Evolutionary conservation across 2,888 invertebrate species (phyloP).

Genomic region (Drosophila cognata): DNA sequence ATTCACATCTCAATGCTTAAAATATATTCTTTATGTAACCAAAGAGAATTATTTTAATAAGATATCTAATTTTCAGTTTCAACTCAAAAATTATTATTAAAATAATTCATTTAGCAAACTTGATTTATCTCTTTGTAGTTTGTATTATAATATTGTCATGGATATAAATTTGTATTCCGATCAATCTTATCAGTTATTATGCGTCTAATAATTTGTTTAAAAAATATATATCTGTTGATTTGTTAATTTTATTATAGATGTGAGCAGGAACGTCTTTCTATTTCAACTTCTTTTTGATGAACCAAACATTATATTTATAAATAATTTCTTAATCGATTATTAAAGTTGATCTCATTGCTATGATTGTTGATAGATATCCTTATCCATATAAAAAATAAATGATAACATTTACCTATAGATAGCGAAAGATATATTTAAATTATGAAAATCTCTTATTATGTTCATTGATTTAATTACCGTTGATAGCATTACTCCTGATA

Average conservation of each 20-base stretch:
- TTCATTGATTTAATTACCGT: neutral
- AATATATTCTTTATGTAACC: neutral
- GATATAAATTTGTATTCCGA: too few relatives aligned
- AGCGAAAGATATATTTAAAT: neutral
- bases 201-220: neutral
- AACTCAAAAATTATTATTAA: neutral
- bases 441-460: neutral
- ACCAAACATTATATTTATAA: neutral
- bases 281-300: neutral
- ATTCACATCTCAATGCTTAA: neutral
- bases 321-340: neutral
- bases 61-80: neutral
- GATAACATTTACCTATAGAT: neutral
- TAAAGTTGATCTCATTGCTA: neutral
- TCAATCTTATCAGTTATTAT: too few relatives aligned
- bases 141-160: too few relatives aligned
- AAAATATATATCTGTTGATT: neutral
- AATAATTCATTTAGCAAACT: neutral
- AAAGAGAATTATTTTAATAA: neutral
- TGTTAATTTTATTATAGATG: too few relatives aligned
- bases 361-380: rapidly evolving
- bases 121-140: neutral
- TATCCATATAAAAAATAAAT: neutral
- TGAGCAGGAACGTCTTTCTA: neutral
- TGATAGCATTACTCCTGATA: neutral